These are phyloP conservation scores for Nixonia krombeini DNA, from an alignment of 1,140 invertebrate species.

Conservation along the genomic window DNA sequence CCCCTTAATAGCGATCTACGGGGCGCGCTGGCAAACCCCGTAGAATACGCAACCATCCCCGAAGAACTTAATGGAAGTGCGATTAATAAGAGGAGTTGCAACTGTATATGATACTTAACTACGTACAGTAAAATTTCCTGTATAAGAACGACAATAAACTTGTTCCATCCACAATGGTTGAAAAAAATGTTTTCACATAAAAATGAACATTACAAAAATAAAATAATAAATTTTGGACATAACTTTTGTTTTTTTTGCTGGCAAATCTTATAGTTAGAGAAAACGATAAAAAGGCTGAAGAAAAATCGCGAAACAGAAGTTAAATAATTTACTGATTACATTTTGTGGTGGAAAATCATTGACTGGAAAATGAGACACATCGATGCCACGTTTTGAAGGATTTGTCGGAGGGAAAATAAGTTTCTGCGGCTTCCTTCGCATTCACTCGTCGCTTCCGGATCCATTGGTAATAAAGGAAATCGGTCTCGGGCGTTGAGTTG, in stretches of 20 bases:
- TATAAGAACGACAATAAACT: no score
- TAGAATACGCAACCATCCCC: slow-evolving; percentile 31
- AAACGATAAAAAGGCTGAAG: no score
- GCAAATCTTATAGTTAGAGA: no score
- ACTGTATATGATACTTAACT: no score
- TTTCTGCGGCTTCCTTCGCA: slow-evolving; percentile 50
- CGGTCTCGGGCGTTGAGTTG: slow-evolving; percentile 35
- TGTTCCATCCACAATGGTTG: no score
- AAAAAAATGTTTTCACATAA: no score
- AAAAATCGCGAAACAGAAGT: no score
- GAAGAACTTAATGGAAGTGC: slow-evolving; percentile 56
- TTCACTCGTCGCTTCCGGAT: slow-evolving; percentile 50
- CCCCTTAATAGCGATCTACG: slow-evolving; percentile 59
- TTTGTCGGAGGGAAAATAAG: slow-evolving; percentile 32
- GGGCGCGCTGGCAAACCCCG: slow-evolving; percentile 45
- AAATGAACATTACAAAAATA: no score
- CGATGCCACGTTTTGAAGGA: slow-evolving; percentile 14
- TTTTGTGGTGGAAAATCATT: slow-evolving; percentile 21
- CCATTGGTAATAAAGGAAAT: slow-evolving; percentile 42
- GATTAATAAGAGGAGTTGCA: slow-evolving; percentile 56
- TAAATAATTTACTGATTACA: not conserved
- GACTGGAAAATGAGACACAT: slow-evolving; percentile 39
- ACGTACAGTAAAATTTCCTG: no score
- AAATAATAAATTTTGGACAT: no score
- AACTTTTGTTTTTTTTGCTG: no score